Evolutionary conservation across 35 echinoderm and acorn worm genomes (phyloP), one percentile per base, ranked within the genome.

Genomic region (Heliocidaris tuberculata): DNA sequence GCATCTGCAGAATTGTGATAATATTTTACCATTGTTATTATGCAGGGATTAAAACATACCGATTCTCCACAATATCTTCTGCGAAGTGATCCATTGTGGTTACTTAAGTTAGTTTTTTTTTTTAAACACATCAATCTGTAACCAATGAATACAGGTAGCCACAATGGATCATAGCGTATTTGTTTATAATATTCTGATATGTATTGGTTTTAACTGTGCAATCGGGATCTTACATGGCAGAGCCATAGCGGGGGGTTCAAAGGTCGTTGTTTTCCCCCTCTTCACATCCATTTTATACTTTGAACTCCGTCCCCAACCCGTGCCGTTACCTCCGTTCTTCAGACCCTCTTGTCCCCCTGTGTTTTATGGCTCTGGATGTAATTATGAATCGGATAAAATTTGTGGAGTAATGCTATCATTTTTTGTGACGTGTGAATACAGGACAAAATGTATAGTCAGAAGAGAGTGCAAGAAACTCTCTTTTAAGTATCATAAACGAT

Each of bases 21-120:
- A 78, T 78, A 78, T 78, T 78, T 78, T 78, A 78, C 65, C 65
- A 78, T 78, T 78, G 65, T 78, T 78, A 78, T 78, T n/a, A 78
- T 78, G 65, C 65, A 78, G 65, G 19, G 65, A 78, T 78, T 78
- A 3, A 78, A 78, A 3, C 21, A 27, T 6, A 78, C 19, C 65
- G 17, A 78, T 78, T 56, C 52, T 56, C 65, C 65, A 78, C 27
- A n/a, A n/a, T 78, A 78, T n/a, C 27, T n/a, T 78, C 65, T 78
- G 65, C 27, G 5, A 3, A 8, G 65, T 78, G 65, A 78, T 78
- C 65, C 7, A 8, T 78, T 78, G 5, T 78, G 65, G 52, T 78
- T 78, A 27, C 21, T 78, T 29, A 78, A 78, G 19, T 13, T 56
- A 78, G 19, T 56, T 56, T 10, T 9, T 56, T 56, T 56, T 56